Evolutionary conservation across 1,140 invertebrate species (phyloP).

Genomic region (Brachionus paranguensis): DNA sequence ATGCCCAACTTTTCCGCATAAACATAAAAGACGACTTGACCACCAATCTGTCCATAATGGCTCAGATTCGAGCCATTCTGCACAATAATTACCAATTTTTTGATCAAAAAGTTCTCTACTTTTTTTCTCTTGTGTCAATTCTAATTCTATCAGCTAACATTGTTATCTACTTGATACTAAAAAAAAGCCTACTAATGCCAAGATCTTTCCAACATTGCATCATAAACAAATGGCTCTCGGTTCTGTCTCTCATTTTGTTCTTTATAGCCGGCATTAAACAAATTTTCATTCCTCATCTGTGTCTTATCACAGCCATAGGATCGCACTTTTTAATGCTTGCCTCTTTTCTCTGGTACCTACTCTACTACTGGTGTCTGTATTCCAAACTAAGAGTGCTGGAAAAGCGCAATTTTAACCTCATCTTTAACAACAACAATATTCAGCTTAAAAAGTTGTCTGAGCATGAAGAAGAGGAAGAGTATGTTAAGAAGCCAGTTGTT

Average conservation of each 20-base stretch:
- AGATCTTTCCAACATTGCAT: neutral
- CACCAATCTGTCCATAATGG: neutral
- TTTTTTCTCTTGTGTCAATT: neutral
- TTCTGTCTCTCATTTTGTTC: neutral
- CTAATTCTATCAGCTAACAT: neutral
- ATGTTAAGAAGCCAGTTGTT: neutral
- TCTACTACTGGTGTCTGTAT: slow-evolving; percentile 30
- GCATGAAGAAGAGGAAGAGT: neutral
- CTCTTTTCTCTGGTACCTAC: slow-evolving; percentile 8
- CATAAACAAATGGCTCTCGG: slow-evolving; percentile 7
- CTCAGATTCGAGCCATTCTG: neutral
- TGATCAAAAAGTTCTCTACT: neutral
- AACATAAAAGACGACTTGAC: neutral
- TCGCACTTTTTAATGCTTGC: neutral
- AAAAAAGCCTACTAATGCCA: neutral
- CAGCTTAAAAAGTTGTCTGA: slow-evolving; percentile 24
- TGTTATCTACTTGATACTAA: neutral
- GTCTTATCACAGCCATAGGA: neutral
- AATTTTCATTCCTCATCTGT: slow-evolving; percentile 26
- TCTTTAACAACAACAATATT: neutral
- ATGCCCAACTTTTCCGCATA: neutral
- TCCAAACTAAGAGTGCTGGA: neutral
- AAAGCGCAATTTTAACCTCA: slow-evolving; percentile 1
- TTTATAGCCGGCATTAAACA: slow-evolving; percentile 5
- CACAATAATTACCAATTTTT: neutral